Conservation (phyloP, 2,113 vertebrate genomes). For the Fulmarus glacialis region DNA sequence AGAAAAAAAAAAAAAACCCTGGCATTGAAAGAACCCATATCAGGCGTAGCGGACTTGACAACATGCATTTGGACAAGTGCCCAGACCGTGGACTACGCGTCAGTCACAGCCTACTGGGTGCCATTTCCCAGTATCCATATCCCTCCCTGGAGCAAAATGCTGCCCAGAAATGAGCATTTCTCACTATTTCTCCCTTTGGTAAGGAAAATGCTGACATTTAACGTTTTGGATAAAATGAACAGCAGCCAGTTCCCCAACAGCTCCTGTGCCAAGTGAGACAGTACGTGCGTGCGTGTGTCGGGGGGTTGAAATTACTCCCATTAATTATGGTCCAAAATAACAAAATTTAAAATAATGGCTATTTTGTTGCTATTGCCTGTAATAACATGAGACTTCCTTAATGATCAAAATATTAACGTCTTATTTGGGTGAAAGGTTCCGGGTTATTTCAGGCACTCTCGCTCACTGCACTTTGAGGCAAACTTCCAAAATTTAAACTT, state of each 20-base stretch:
- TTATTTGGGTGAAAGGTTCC: conserved; percentile 1
- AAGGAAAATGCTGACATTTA: background rate
- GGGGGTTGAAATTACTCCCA: background rate
- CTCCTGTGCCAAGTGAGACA: background rate
- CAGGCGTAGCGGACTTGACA: conserved; percentile 10
- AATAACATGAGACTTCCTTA: background rate
- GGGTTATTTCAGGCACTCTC: background rate
- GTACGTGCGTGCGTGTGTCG: accelerated
- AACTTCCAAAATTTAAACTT: conserved; percentile 30
- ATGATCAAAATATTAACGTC: background rate
- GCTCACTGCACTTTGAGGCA: background rate
- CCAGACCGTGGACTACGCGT: background rate
- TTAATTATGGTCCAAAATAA: background rate
- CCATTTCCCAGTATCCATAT: conserved; percentile 52
- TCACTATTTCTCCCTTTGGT: conserved; percentile 24
- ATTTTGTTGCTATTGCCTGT: background rate
- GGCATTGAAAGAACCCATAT: background rate
- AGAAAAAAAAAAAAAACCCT: background rate
- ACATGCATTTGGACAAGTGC: conserved; percentile 57
- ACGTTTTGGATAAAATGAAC: conserved; percentile 10
- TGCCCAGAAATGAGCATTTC: conserved; percentile 62
- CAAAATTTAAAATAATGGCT: background rate
- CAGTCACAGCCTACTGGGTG: conserved; percentile 48
- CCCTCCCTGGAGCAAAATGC: conserved; percentile 23
- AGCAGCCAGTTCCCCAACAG: background rate